These are phyloP conservation scores for Lordiphosa collinella DNA, from an alignment of 1,140 invertebrate species.

Conservation along the genomic window DNA sequence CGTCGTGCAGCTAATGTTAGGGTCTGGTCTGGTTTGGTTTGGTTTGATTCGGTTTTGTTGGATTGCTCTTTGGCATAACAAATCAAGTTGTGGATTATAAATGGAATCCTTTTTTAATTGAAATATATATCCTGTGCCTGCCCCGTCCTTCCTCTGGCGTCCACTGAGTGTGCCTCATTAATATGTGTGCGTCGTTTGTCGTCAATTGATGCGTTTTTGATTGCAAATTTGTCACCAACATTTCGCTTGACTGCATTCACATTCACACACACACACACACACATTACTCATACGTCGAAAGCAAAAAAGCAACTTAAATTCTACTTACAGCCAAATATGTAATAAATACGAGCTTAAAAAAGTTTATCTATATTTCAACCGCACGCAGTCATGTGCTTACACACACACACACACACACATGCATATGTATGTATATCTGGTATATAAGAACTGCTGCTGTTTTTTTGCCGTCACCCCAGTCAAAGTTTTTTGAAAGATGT, in stretches of 20 bases:
- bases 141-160: neutral
- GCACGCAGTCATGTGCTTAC: slow-evolving; percentile 67
- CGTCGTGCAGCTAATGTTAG: slow-evolving; percentile 58
- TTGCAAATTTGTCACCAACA: slow-evolving; percentile 74
- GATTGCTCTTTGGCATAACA: slow-evolving; percentile 57
- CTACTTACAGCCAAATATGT: slow-evolving; percentile 77
- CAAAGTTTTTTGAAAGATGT: slow-evolving; percentile 73
- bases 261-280: neutral
- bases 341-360: slow-evolving; percentile 77
- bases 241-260: slow-evolving; percentile 39
- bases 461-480: slow-evolving; percentile 62
- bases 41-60: slow-evolving; percentile 21
- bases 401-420: slow-evolving; percentile 14
- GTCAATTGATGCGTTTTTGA: slow-evolving; percentile 76
- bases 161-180: slow-evolving; percentile 57
- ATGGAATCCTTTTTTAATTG: slow-evolving; percentile 77
- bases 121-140: slow-evolving; percentile 52
- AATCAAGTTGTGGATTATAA: slow-evolving; percentile 60
- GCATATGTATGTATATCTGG: slow-evolving; percentile 19
- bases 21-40: slow-evolving; percentile 17
- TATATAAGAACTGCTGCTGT: slow-evolving; percentile 45
- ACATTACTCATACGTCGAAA: slow-evolving; percentile 58
- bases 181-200: slow-evolving; percentile 27
- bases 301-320: slow-evolving; percentile 75
- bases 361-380: slow-evolving; percentile 77